These are phyloP conservation scores for Bucorvus abyssinicus DNA, from an alignment of 2,797 vertebrate species.

Conservation along the genomic window DNA sequence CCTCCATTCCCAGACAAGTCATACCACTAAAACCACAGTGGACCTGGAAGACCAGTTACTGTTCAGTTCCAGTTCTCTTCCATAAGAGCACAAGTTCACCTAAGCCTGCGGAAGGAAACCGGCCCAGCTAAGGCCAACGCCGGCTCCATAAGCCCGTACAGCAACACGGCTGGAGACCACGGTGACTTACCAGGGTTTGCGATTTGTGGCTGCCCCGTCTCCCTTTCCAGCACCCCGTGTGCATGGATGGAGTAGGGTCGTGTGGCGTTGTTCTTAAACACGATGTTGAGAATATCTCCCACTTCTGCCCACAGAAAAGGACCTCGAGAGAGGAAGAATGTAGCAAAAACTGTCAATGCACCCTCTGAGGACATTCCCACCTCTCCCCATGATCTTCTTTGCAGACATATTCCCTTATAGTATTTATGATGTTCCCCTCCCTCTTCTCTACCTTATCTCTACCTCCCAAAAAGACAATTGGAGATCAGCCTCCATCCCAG, in stretches of 20 bases:
- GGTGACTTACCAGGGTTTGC: constrained; percentile 72
- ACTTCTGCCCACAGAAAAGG: constrained; percentile 78
- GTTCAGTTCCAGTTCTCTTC: not conserved
- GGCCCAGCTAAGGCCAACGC: not conserved
- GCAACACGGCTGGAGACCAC: not conserved
- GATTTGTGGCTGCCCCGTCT: not conserved
- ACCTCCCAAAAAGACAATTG: not conserved
- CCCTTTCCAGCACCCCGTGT: constrained; percentile 72
- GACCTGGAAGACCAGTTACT: not conserved
- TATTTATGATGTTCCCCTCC: not conserved
- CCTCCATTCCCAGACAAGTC: not conserved
- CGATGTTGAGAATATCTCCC: constrained; percentile 75
- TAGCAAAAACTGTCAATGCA: not conserved
- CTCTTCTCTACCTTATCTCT: not conserved
- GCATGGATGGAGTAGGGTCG: constrained; percentile 77
- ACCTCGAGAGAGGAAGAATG: constrained; percentile 54
- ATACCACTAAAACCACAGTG: not conserved
- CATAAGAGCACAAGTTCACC: not conserved
- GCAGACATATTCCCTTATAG: not conserved
- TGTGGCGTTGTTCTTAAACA: constrained; percentile 77
- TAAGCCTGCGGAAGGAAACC: not conserved
- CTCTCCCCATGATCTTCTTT: not conserved
- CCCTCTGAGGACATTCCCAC: not conserved
- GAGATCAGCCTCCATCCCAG: not conserved
- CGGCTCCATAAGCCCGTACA: accelerated